Percentiles rank a stretch among this genome's conserved stretches.
These are phyloP conservation scores for Enteromius mattozi DNA, from an alignment of 2,797 vertebrate species.

Conservation along the genomic window DNA sequence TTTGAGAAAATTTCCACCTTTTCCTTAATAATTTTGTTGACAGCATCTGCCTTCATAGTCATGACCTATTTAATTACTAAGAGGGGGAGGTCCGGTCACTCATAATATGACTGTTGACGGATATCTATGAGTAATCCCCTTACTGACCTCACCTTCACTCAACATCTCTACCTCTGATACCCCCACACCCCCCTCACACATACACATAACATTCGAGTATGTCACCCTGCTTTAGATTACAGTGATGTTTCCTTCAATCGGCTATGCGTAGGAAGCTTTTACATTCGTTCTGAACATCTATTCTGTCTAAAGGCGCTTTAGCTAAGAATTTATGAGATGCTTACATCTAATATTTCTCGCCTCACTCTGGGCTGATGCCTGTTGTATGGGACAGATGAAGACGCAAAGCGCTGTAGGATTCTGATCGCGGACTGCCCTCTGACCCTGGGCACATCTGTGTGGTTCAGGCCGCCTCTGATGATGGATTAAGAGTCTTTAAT, in stretches of 20 bases:
- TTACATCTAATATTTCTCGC: slow-evolving; percentile 20
- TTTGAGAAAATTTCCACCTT: background rate
- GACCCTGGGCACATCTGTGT: slow-evolving; percentile 52
- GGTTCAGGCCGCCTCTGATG: slow-evolving; percentile 50
- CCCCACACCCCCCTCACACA: slow-evolving; percentile 40
- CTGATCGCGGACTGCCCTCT: slow-evolving; percentile 35
- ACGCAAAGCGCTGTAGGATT: slow-evolving; percentile 27
- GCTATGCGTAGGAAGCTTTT: background rate
- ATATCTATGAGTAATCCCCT: slow-evolving; percentile 74
- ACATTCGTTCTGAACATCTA: background rate
- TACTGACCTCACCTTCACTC: slow-evolving; percentile 75
- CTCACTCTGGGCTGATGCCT: slow-evolving; percentile 10
- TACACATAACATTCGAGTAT: background rate
- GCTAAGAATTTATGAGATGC: slow-evolving; percentile 6
- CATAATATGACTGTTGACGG: slow-evolving; percentile 71
- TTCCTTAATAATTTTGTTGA: background rate
- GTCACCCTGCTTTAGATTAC: slow-evolving; percentile 11
- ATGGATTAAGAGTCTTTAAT: slow-evolving; percentile 65
- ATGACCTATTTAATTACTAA: slow-evolving; percentile 77
- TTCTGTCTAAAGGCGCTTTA: slow-evolving; percentile 6
- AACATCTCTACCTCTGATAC: slow-evolving; percentile 29
- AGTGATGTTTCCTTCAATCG: background rate
- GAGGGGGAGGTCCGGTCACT: slow-evolving; percentile 53
- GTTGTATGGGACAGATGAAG: slow-evolving; percentile 35
- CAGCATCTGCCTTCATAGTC: slow-evolving; percentile 13